These are phyloP conservation scores for Gallirallus australis DNA, from an alignment of 2,797 vertebrate genomes.

Conservation along the genomic window DNA sequence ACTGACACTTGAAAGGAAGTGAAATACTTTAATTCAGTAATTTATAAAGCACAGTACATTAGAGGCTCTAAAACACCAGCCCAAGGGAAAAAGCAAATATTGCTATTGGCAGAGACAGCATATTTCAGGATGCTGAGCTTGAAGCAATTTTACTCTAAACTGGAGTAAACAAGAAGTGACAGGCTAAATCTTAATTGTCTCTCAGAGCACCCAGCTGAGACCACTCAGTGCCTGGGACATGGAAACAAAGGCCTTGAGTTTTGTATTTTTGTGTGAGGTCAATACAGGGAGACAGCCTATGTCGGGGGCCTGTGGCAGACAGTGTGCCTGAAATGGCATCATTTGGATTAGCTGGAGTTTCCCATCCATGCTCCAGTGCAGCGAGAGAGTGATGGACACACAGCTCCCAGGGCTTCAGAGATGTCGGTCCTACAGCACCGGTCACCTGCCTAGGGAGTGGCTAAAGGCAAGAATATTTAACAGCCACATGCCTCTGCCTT, in stretches of 20 bases:
- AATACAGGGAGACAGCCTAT: fast-evolving
- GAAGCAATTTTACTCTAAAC: background rate
- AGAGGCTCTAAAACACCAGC: background rate
- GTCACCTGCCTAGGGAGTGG: background rate
- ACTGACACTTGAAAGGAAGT: background rate
- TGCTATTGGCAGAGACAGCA: background rate
- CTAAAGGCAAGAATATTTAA: background rate
- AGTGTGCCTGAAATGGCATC: fast-evolving
- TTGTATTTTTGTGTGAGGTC: background rate
- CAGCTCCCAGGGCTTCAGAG: background rate
- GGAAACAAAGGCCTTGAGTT: background rate
- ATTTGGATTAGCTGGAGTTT: background rate
- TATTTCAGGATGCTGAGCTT: background rate
- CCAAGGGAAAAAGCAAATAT: background rate
- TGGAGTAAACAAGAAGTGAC: slow-evolving; percentile 13
- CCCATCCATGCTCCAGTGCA: background rate
- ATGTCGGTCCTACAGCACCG: fast-evolving
- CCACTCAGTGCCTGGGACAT: background rate
- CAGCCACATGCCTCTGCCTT: background rate
- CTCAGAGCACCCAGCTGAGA: background rate
- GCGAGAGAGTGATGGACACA: background rate
- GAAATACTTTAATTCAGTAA: background rate
- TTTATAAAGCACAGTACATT: background rate
- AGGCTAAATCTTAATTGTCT: slow-evolving; percentile 16
- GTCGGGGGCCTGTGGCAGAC: fast-evolving